A percentile compares a stretch with the other conserved stretches of the same genome.
Conservation (phyloP, 2,888 invertebrate genomes). For the Oeneis ivallda region DNA sequence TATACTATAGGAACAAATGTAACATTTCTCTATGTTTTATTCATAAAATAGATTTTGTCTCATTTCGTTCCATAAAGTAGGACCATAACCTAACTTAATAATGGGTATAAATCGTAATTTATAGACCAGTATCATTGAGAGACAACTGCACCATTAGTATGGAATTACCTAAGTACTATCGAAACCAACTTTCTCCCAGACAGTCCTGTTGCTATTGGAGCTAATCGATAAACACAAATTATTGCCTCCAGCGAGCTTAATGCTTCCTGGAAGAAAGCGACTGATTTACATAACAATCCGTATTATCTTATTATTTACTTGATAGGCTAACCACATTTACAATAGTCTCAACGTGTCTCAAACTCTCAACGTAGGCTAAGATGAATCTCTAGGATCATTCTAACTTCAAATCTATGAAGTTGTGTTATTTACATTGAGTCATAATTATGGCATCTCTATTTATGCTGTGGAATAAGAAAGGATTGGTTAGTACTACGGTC, state of each 20-base stretch:
- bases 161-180: conserved; percentile 1
- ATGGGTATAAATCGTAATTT: conserved; percentile 9
- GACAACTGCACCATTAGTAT: conserved; percentile 1
- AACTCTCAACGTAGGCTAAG: no score
- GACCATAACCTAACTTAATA: conserved; percentile 9
- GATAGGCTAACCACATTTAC: not conserved
- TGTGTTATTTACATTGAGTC: no score
- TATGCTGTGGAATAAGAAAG: no score
- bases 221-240: conserved; percentile 21
- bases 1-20: no score
- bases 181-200: conserved; percentile 2
- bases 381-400: no score
- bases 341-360: no score
- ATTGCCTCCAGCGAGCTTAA: conserved; percentile 16
- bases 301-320: not conserved
- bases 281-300: conserved; percentile 27
- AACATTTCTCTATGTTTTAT: not conserved
- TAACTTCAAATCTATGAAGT: no score
- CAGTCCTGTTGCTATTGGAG: not conserved
- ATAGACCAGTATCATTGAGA: not conserved
- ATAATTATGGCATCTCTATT: no score
- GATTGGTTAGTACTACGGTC: no score
- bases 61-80: not conserved
- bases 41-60: no score
- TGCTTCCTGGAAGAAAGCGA: conserved; percentile 33